Percentiles rank a stretch among this genome's conserved stretches.
phyloP scores from a whole-genome alignment of 1,140 invertebrate genomes.

The Cotesia vestalis region DNA sequence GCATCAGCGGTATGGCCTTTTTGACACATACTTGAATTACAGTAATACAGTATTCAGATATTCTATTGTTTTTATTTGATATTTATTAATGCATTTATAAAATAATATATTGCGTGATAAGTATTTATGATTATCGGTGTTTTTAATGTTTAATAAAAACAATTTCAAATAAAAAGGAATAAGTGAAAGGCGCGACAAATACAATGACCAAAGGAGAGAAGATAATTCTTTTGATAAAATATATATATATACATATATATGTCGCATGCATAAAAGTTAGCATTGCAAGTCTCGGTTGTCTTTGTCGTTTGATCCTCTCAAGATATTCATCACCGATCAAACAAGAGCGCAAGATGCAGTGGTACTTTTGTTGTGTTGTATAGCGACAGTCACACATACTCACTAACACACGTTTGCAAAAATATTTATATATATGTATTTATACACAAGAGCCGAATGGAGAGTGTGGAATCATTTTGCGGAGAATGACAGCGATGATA shows the following conservation, averaged over 20 bases:
- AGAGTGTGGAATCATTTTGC: conserved; percentile 6
- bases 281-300: conserved; percentile 12
- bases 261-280: conserved; percentile 7
- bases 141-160: too few relatives aligned
- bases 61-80: too few relatives aligned
- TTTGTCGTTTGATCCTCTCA: conserved; percentile 13
- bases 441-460: not conserved
- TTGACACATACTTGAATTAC: too few relatives aligned
- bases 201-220: conserved; percentile 10
- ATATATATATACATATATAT: too few relatives aligned
- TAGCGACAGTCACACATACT: not conserved
- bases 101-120: too few relatives aligned
- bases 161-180: not conserved
- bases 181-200: conserved; percentile 24
- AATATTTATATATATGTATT: too few relatives aligned
- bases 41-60: too few relatives aligned
- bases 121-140: too few relatives aligned
- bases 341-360: conserved; percentile 13
- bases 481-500: conserved; percentile 13
- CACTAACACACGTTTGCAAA: too few relatives aligned
- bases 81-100: too few relatives aligned
- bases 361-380: too few relatives aligned
- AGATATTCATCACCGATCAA: conserved; percentile 30
- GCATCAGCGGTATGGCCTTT: too few relatives aligned
- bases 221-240: not conserved